Conservation (phyloP, 2,888 invertebrate genomes). For the Arctia plantaginis region DNA sequence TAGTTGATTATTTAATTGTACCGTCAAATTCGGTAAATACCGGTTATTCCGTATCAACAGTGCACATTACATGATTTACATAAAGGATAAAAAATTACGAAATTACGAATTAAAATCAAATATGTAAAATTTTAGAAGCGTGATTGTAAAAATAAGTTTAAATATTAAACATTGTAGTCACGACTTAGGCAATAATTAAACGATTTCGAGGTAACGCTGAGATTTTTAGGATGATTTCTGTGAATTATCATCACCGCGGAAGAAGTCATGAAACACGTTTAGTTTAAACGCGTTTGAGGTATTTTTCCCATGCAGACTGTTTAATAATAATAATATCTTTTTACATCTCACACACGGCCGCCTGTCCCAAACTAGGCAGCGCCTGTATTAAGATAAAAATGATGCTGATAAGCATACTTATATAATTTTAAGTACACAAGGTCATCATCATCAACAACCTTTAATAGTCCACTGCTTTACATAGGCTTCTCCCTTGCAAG, state of each 20-base stretch:
- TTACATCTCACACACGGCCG: too few species aligned
- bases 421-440: too few species aligned
- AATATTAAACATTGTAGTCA: conserved; percentile 31
- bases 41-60: conserved; percentile 19
- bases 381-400: too few species aligned
- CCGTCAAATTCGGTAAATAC: conserved; percentile 34
- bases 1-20: conserved; percentile 4
- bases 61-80: conserved; percentile 22
- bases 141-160: conserved; percentile 24
- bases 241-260: not conserved
- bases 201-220: conserved; percentile 15
- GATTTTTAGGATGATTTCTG: conserved; percentile 23
- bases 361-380: too few species aligned
- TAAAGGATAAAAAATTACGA: conserved; percentile 23
- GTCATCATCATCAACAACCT: too few species aligned
- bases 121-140: conserved; percentile 30
- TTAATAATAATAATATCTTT: too few species aligned
- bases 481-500: too few species aligned
- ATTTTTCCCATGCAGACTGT: too few species aligned
- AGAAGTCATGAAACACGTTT: not conserved
- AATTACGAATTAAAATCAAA: conserved; percentile 41
- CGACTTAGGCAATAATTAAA: conserved; percentile 30
- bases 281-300: not conserved
- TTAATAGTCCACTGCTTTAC: too few species aligned
- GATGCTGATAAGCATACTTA: too few species aligned